Base-by-base conservation (phyloP, 2,113 vertebrate species). In the Myocastor coypus region DNA sequence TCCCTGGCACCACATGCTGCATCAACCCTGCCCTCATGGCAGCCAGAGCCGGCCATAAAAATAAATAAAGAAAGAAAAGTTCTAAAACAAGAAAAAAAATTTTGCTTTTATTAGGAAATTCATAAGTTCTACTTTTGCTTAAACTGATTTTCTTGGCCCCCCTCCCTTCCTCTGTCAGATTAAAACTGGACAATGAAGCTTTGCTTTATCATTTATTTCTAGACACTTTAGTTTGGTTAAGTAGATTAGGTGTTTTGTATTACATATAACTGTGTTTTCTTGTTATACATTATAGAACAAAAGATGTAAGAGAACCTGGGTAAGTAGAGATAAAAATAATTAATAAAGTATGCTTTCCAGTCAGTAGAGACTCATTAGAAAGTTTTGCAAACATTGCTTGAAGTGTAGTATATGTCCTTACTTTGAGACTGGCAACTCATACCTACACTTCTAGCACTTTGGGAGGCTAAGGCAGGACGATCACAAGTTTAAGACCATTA, bases 51-150 rank as follows among this genome's bases (percentile, higher is more conserved):
- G n/a, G n/a, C n/a, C n/a, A n/a, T n/a, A n/a, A n/a, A n/a, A n/a
- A n/a, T n/a, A n/a, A n/a, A n/a, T n/a, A n/a, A n/a, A n/a, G n/a
- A n/a, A n/a, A n/a, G n/a, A n/a, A n/a, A n/a, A n/a, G n/a, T n/a
- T n/a, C n/a, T n/a, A n/a, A n/a, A n/a, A n/a, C n/a, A n/a, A n/a
- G n/a, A n/a, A n/a, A n/a, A 80, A 30, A 96, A 89, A 16, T 57
- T 84, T 91, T 92, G 34, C 10, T 75, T 84, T 95, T 87, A 20
- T 52, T 83, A 42, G 61, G 91, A 68, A 88, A 83, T 46, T 93
- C 6, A 93, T 50, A n/a, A 88, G 75, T 73, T 94, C 92, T 82
- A 28, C 40, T 89, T 94, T 14, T 71, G 4, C 69, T 87, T 68
- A 83, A 87, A 46, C 92, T 85, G 34, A 42, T 96, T 40, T 87